Percentiles rank a stretch among this genome's conserved stretches.
These are phyloP conservation scores for Thera britannica DNA, from an alignment of 2,888 invertebrate genomes.

Conservation along the genomic window DNA sequence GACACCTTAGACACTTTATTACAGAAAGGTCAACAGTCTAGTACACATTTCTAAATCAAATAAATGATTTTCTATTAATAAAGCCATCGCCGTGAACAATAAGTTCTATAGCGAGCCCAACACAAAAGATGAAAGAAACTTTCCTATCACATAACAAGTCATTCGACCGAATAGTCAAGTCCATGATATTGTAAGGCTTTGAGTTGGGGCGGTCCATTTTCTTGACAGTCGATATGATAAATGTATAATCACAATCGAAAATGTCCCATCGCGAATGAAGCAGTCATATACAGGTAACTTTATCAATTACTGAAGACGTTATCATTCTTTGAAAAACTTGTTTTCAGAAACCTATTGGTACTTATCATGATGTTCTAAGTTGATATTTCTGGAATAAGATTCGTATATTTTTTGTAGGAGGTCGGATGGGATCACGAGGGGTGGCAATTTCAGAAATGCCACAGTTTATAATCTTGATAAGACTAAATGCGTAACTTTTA, in stretches of 20 bases:
- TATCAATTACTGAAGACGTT: conserved; percentile 15
- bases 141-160: conserved; percentile 19
- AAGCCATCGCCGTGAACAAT: conserved; percentile 13
- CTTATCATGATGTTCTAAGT: too few species aligned
- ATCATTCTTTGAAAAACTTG: background rate
- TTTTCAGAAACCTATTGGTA: too few species aligned
- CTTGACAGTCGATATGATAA: conserved; percentile 32
- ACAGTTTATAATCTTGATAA: background rate
- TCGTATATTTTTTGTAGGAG: background rate
- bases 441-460: background rate
- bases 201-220: conserved; percentile 18
- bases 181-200: conserved; percentile 14
- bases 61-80: conserved; percentile 8
- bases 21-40: background rate
- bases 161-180: conserved; percentile 18
- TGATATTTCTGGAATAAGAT: background rate
- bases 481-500: background rate
- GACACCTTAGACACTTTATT: too few species aligned
- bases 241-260: conserved; percentile 22
- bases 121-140: conserved; percentile 24
- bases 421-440: background rate
- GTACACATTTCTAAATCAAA: background rate
- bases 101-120: conserved; percentile 24
- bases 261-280: conserved; percentile 23
- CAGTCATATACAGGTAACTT: conserved; percentile 25